phyloP scores from a whole-genome alignment of 2,797 vertebrate species.

The Anabacerthia variegaticeps region DNA sequence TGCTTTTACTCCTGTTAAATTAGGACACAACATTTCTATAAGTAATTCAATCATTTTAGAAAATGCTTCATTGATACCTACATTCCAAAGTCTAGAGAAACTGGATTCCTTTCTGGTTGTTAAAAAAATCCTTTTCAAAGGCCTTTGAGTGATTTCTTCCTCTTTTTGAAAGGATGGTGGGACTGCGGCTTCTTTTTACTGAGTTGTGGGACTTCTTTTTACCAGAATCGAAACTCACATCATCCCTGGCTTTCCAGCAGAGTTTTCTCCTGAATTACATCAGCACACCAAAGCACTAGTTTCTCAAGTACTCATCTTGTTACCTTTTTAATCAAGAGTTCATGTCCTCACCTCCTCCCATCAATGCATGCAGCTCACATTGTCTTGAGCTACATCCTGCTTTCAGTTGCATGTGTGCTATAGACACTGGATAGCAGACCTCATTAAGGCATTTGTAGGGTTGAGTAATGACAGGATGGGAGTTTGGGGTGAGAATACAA shows the following conservation, averaged over 20 bases:
- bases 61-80: background rate
- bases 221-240: background rate
- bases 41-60: background rate
- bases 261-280: background rate
- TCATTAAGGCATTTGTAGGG: background rate
- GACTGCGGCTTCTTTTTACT: background rate
- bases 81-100: background rate
- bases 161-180: background rate
- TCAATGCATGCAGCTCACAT: background rate
- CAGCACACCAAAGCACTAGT: background rate
- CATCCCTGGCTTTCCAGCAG: background rate
- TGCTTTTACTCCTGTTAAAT: background rate
- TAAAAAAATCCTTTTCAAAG: background rate
- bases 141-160: background rate
- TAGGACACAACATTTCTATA: background rate
- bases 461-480: background rate
- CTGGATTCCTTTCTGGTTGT: background rate
- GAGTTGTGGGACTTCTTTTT: background rate
- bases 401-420: background rate
- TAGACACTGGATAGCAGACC: background rate
- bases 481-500: constrained; percentile 14
- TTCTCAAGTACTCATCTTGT: background rate
- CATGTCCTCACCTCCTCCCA: background rate
- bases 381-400: background rate
- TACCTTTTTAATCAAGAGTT: background rate